Evolutionary conservation across 2,797 vertebrate species (phyloP).

Genomic region (Denticeps clupeoides): DNA sequence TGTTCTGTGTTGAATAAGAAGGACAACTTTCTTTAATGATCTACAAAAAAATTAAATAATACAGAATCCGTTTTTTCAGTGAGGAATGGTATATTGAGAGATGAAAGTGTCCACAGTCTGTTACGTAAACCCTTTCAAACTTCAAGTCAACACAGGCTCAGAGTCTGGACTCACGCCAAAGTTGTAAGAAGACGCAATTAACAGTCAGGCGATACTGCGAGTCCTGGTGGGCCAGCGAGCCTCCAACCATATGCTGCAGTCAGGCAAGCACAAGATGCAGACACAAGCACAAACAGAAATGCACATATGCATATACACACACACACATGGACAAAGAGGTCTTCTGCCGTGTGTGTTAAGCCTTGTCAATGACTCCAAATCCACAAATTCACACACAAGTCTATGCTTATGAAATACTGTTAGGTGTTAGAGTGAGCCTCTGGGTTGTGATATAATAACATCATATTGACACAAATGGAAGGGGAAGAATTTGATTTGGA

Average conservation of each 20-base stretch:
- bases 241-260: slow-evolving; percentile 47
- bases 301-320: neutral
- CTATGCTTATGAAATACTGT: too few relatives aligned
- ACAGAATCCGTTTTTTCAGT: too few relatives aligned
- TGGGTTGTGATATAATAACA: too few relatives aligned
- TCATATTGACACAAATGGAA: too few relatives aligned
- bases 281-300: slow-evolving; percentile 1
- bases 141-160: slow-evolving; percentile 20
- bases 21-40: too few relatives aligned
- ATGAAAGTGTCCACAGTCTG: too few relatives aligned
- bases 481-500: too few relatives aligned
- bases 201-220: slow-evolving; percentile 43
- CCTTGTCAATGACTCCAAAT: neutral
- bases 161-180: slow-evolving; percentile 39
- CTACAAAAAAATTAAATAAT: too few relatives aligned
- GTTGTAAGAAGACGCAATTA: slow-evolving; percentile 44
- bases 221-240: slow-evolving; percentile 40
- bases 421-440: too few relatives aligned
- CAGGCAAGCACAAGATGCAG: slow-evolving; percentile 19
- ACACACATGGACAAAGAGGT: neutral
- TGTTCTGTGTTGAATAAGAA: too few relatives aligned
- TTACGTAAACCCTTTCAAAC: neutral
- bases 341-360: too few relatives aligned
- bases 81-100: too few relatives aligned
- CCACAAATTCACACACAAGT: neutral